A percentile compares a stretch with the other conserved stretches of the same genome.
Evolutionary conservation across 2,113 vertebrate species (phyloP).

Genomic region (Pavo muticus): DNA sequence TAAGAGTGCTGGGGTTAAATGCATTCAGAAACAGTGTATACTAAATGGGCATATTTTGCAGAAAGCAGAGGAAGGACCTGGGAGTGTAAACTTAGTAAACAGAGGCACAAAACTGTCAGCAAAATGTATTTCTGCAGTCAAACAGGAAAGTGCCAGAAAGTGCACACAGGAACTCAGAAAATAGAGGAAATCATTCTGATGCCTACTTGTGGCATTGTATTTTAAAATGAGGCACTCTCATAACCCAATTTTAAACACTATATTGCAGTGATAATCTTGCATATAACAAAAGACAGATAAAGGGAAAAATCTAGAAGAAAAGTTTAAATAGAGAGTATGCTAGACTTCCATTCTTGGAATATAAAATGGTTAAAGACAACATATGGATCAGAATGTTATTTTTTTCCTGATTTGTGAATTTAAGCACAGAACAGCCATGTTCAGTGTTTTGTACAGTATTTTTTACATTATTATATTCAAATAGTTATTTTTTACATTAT

Average conservation of each 20-base stretch:
- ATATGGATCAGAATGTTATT: not conserved
- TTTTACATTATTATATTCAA: not conserved
- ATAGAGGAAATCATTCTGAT: not conserved
- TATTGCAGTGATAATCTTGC: not conserved
- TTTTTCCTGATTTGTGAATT: not conserved
- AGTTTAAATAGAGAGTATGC: not conserved
- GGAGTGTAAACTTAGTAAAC: not conserved
- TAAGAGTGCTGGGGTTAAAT: not conserved
- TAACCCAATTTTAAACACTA: not conserved
- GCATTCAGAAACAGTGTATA: not conserved
- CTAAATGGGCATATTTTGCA: not conserved
- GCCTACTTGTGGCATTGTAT: not conserved
- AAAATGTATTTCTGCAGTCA: conserved; percentile 2
- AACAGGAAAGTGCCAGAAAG: not conserved
- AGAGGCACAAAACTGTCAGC: conserved; percentile 34
- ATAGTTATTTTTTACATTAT: not conserved
- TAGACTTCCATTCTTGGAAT: not conserved
- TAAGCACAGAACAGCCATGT: not conserved
- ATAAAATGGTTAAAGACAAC: not conserved
- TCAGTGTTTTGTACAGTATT: not conserved
- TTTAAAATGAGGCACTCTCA: not conserved
- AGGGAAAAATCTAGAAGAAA: not conserved
- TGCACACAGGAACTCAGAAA: not conserved
- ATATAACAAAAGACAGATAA: not conserved
- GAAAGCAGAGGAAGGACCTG: not conserved